These are phyloP conservation scores for Mustela lutreola DNA, from an alignment of 2,113 vertebrate genomes.

Conservation along the genomic window DNA sequence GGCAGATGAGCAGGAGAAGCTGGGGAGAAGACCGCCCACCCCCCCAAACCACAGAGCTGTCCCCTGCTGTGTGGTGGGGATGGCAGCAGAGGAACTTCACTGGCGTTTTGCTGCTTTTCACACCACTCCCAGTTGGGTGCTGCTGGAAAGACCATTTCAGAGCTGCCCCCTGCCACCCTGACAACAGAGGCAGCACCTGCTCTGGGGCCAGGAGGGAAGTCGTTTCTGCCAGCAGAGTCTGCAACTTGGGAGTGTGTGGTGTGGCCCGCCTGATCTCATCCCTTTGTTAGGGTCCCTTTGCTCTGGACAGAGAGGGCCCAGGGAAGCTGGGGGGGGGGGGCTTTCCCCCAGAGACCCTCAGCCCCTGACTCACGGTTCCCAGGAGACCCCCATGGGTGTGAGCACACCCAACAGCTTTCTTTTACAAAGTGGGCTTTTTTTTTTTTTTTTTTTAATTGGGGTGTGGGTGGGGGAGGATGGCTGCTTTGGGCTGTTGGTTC, in stretches of 20 bases:
- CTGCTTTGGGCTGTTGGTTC: background rate
- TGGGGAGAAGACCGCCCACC: background rate
- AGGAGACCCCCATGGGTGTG: background rate
- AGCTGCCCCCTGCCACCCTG: background rate
- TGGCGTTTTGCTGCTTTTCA: background rate
- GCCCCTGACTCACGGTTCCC: background rate
- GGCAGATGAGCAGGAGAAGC: background rate
- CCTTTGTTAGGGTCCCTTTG: conserved; percentile 16
- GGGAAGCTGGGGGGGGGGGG: background rate
- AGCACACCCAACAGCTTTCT: background rate
- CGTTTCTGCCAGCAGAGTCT: background rate
- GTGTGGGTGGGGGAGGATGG: too few relatives aligned
- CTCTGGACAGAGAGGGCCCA: background rate
- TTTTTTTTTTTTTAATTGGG: background rate
- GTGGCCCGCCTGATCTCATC: background rate
- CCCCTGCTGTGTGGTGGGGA: background rate
- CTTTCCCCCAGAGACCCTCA: background rate
- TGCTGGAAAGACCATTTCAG: conserved; percentile 54
- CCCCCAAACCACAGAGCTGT: background rate
- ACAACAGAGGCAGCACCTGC: background rate
- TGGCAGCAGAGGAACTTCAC: rapidly evolving
- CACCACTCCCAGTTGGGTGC: background rate
- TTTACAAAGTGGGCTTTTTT: background rate
- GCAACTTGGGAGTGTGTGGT: background rate
- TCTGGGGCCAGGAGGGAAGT: background rate